These are phyloP conservation scores for Notiomystis cincta DNA, from an alignment of 2,113 vertebrate genomes.

Conservation along the genomic window DNA sequence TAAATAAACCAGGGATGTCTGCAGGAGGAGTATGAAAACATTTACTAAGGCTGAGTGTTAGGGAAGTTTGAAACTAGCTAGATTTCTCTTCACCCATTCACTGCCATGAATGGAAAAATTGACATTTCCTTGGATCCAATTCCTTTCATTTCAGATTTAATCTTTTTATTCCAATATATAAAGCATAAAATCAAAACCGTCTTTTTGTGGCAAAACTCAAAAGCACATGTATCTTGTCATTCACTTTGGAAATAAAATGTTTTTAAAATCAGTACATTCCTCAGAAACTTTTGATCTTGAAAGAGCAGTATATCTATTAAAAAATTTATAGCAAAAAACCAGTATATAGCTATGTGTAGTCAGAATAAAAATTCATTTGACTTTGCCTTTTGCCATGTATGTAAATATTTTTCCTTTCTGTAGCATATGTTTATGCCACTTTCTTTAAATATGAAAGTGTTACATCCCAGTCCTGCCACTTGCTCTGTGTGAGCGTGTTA, in stretches of 20 bases:
- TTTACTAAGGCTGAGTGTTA: background rate
- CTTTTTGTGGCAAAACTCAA: background rate
- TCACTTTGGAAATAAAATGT: background rate
- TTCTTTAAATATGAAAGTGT: conserved; percentile 12
- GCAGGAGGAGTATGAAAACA: background rate
- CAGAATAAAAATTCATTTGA: background rate
- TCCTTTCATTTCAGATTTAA: background rate
- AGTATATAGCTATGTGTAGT: background rate
- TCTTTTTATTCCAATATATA: background rate
- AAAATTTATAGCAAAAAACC: background rate
- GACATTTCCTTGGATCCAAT: conserved; percentile 34
- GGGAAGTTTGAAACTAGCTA: background rate
- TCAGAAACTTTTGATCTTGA: conserved; percentile 34
- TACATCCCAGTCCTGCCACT: conserved; percentile 23
- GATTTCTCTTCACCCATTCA: background rate
- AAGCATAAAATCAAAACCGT: background rate
- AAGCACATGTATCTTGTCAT: conserved; percentile 9
- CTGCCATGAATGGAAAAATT: background rate
- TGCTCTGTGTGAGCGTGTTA: background rate
- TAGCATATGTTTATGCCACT: background rate
- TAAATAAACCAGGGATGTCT: background rate
- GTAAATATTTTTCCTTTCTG: background rate
- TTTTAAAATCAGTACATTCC: background rate
- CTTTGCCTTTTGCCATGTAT: background rate
- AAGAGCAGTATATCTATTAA: background rate